Base-by-base conservation (phyloP, 2,797 vertebrate genomes). In the Sternarchorhynchus goeldii region DNA sequence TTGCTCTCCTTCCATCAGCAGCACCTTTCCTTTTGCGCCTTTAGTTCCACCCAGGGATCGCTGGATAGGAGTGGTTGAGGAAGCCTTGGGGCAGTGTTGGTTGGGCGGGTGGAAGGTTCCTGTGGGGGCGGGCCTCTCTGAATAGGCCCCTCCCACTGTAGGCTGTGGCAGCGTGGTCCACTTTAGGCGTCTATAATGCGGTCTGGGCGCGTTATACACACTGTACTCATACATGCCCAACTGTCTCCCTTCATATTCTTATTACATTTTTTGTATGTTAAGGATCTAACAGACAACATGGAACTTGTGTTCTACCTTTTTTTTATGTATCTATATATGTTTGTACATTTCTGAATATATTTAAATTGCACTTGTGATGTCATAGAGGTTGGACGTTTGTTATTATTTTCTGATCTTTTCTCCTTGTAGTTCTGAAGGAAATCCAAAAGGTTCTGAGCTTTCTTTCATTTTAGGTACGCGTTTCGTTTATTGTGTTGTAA, bases 341-440 rank as follows among this genome's bases (percentile, higher is more conserved):
- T 91, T 90, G 86, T 93, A 91, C 88, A 90, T 89, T 92, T 90
- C 84, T 89, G 86, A 71, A 74, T 83, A 83, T 87, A 73, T 89
- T 87, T 90, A 90, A 87, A 81, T 69, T 53, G 73, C 75, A 73
- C 76, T 87, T 77, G 83, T 76, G 77, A 73, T 81, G 62, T 81
- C 86, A 80, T 76, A 79, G 77, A 86, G 63, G 85, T 68, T 81
- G 53, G 72, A 77, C 65, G 59, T 83, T 82, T 65, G 77, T 84
- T 74, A 50, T 71, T 76, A 75, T 81, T 73, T 82, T 83, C 55
- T 85, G 70, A 71, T 78, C 74, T 73, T 68, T 85, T 81, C 60
- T 56, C 70, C 75, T 59, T 59, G 25, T 25, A 25, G 25, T 25
- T 25, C 25, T 25, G 25, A 25, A 25, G 25, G 25, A 25, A 25